Conservation (phyloP, 2,113 vertebrate species). For the Hippopotamus amphibius region DNA sequence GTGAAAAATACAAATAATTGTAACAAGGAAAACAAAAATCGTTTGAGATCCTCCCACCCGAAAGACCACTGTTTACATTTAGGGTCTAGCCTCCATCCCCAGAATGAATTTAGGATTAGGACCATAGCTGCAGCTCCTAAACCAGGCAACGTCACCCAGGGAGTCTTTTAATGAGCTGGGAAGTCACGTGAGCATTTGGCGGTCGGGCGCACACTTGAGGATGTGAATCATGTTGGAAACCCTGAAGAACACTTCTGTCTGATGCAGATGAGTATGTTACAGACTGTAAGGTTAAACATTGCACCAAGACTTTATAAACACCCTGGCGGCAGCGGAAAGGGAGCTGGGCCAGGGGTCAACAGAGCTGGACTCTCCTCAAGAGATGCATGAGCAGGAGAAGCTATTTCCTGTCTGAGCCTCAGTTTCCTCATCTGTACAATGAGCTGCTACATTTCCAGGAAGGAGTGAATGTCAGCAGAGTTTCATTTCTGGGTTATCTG, state of each 20-base stretch:
- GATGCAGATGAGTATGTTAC: not conserved
- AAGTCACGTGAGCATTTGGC: not conserved
- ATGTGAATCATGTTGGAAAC: not conserved
- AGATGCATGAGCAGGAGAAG: not conserved
- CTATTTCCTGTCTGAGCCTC: conserved; percentile 36
- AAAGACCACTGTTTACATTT: not conserved
- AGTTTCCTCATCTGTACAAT: conserved; percentile 63
- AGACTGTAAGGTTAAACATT: fast-evolving
- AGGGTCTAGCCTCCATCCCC: not conserved
- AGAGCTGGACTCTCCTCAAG: not conserved
- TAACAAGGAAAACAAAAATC: conserved; percentile 37
- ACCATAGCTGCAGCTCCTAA: not conserved
- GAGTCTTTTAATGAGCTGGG: not conserved
- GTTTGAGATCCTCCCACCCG: not conserved
- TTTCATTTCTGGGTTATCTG: conserved; percentile 20
- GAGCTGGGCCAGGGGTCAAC: not conserved
- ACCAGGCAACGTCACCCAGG: not conserved
- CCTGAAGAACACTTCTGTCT: not conserved
- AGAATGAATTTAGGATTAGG: not conserved
- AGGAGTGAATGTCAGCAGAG: not conserved
- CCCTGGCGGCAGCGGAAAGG: not conserved
- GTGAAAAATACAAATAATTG: not conserved
- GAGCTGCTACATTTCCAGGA: not conserved
- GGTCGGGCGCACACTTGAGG: not conserved
- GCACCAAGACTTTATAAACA: not conserved